Evolutionary conservation across 2,888 invertebrate species (phyloP), one percentile per base, ranked within the genome.

Genomic region (Morinoia aosen): DNA sequence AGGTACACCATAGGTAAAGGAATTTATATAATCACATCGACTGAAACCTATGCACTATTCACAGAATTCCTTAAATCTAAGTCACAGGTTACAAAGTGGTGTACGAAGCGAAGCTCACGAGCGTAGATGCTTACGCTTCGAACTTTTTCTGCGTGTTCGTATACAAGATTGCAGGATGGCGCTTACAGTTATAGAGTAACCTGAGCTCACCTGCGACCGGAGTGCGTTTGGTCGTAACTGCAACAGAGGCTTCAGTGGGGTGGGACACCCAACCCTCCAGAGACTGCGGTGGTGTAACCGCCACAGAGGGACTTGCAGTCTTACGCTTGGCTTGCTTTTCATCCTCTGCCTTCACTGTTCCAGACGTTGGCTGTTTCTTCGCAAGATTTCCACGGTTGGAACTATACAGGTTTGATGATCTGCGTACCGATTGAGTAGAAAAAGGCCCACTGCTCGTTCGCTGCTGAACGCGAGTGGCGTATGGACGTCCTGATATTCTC

Each of bases 221-320:
- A 57, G 93, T 19, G 25, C 16, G 19, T 93, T 93, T 93, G 57
- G 93, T 93, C 57, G 93, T 12, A 12, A 33, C 57, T 33, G 48
- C 93, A 33, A 57, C 93, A 33, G 95, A n/a, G 39, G 95, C 64
- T n/a, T 95, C 56, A 48, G 95, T 95, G 11, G 95, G 95, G 61
- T 95, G 64, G 7, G 95, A 61, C 58, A 95, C 58, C 95, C 95
- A 95, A 16, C 95, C 95, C 40, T 95, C 95, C 39, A 95, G 33
- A n/a, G 95, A 95, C 58, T 95, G n/a, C 40, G 95, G 95, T 40
- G 95, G 58, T 33, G 95, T 58, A 0, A 57, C 93, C 3, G 93
- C 90, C 33, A 90, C 90, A 3, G 90, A 90, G 5, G 90, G 90
- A 40, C 90, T 90, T 90, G 14, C 40, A 40, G 90, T 39, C 48